These are phyloP conservation scores for Dendroctonus valens DNA, from an alignment of 1,140 invertebrate genomes.

Conservation along the genomic window DNA sequence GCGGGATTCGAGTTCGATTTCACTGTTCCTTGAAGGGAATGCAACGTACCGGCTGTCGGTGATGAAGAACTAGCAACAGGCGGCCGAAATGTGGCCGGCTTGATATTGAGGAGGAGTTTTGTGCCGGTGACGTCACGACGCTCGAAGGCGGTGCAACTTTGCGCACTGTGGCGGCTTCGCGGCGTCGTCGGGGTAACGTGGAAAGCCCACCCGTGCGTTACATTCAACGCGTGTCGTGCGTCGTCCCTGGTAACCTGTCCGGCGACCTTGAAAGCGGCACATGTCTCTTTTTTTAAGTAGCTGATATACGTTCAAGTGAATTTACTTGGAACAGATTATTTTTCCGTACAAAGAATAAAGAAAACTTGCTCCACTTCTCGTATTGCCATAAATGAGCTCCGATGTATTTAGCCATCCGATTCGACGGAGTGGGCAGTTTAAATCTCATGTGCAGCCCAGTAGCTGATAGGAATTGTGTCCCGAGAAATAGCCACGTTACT, in stretches of 20 bases:
- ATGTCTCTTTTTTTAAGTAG: constrained; percentile 27
- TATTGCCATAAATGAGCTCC: no score
- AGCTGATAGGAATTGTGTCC: no score
- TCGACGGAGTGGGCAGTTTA: no score
- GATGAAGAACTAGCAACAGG: constrained; percentile 51
- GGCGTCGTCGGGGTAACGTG: constrained; percentile 43
- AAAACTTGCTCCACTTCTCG: no score
- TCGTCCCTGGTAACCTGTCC: constrained; percentile 46
- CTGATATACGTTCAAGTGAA: neutral
- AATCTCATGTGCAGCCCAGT: no score
- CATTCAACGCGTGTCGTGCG: constrained; percentile 40
- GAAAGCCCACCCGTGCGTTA: constrained; percentile 43
- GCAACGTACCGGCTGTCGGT: constrained; percentile 29
- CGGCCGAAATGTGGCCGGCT: constrained; percentile 43
- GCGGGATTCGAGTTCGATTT: constrained; percentile 1
- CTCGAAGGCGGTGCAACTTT: constrained; percentile 46
- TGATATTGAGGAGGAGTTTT: constrained; percentile 44
- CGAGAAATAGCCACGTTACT: no score
- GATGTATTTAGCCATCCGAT: no score
- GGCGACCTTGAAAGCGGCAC: constrained; percentile 39
- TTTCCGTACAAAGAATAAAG: no score
- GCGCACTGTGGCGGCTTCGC: constrained; percentile 39
- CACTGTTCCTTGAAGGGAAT: neutral
- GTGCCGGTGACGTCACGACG: constrained; percentile 42
- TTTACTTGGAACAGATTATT: no score